phyloP scores from a whole-genome alignment of 1,140 invertebrate species.

The Drosophila kohkoa region DNA sequence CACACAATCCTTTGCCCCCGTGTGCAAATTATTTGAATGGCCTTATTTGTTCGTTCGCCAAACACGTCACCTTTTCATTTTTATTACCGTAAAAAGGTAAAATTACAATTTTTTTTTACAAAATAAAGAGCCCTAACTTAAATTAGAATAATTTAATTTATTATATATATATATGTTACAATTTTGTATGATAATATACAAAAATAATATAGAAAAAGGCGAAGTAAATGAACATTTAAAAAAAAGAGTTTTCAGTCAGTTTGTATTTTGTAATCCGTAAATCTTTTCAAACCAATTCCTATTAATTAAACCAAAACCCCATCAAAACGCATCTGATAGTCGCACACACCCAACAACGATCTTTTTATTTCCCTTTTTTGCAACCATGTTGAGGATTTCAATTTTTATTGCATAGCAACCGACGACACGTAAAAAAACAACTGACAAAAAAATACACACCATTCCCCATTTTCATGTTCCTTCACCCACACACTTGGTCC shows the following conservation, averaged over 20 bases:
- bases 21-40: slow-evolving; percentile 37
- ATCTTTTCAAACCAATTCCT: too few species aligned
- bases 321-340: background rate
- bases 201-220: too few species aligned
- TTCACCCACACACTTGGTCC: background rate
- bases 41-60: slow-evolving; percentile 22
- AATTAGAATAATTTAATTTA: background rate
- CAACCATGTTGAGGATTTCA: slow-evolving; percentile 14
- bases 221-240: background rate
- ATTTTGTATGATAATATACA: too few species aligned
- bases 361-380: background rate
- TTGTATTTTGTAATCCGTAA: too few species aligned
- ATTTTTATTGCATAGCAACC: slow-evolving; percentile 44
- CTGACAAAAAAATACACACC: background rate
- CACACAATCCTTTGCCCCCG: slow-evolving; percentile 5
- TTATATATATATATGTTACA: background rate
- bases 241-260: too few species aligned
- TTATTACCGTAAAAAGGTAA: background rate
- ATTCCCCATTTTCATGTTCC: background rate
- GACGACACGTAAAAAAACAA: slow-evolving; percentile 36
- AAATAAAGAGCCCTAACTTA: background rate
- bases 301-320: too few species aligned
- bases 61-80: background rate
- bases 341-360: background rate
- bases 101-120: background rate